Evolutionary conservation across 1,140 invertebrate genomes (phyloP), one percentile per base, ranked within the genome.

Genomic region (Whitmania pigra): DNA sequence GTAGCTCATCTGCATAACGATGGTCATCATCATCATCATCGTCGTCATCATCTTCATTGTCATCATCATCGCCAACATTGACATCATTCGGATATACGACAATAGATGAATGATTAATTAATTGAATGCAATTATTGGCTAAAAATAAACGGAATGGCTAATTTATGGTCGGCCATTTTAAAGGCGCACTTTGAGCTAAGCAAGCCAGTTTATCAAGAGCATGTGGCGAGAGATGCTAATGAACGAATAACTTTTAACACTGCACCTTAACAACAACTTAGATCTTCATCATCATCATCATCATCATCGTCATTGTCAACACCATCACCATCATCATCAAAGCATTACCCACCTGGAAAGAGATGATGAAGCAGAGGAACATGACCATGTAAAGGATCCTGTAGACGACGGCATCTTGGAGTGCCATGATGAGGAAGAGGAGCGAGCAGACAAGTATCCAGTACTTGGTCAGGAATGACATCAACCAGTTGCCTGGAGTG

Each of bases 341-440:
- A 63, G 18, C 11, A 11, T 9, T 17, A 63, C 57, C 57, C 57
- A 94, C 92, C 86, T 97, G 93, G 84, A 97, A 97, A 73, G 90
- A 89, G 36, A 95, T 86, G 75, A 97, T 87, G 80, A 97, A 97
- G 63, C 90, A 86, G 36, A 98, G 86, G 81, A 97, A 96, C 29
- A 99, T 84, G 49, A 90, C 89, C 92, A 97, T 97, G 77, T 98
- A 99, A 74, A 96, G 88, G 73, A 98, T 95, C 73, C 94, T 86
- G 83, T 97, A 97, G 66, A 93, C 88, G 3, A 95, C 96, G 86
- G 96, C 93, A 74, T 92, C 87, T 67, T 86, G 80, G 77, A 74
- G 88, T 5, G 92, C 91, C 77, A 96, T 95, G 0, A 92, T 86
- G 80, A 97, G 93, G 17, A 99, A 84, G 85, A 94, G 93, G 70